Evolutionary conservation across 37 sponge, comb jelly and placozoan genomes (phyloP).

Genomic region (Lycopodina hypogea): DNA sequence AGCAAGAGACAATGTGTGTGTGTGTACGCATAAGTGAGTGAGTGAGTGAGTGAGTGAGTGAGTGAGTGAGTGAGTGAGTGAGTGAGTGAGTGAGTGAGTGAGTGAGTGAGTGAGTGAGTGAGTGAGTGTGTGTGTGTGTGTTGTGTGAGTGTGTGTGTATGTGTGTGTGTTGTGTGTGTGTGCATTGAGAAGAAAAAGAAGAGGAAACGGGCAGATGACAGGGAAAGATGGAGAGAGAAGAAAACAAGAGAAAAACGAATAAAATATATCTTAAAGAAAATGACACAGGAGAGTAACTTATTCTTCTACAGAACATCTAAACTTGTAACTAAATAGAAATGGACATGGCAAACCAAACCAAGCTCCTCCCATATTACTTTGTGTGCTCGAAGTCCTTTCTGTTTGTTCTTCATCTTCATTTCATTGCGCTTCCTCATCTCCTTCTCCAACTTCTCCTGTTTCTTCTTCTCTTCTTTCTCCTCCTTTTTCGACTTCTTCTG

Average conservation of each 20-base stretch:
- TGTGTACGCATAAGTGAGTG: too few relatives aligned
- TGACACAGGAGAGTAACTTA: neutral
- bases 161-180: too few relatives aligned
- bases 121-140: too few relatives aligned
- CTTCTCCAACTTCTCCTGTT: conserved; percentile 18
- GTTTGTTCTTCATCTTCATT: conserved; percentile 5
- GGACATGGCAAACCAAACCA: neutral
- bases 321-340: neutral
- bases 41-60: too few relatives aligned
- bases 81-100: too few relatives aligned
- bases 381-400: neutral
- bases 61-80: too few relatives aligned
- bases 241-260: neutral
- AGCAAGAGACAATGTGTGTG: too few relatives aligned
- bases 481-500: neutral
- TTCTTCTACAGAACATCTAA: neutral
- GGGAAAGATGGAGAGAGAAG: neutral
- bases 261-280: too few relatives aligned
- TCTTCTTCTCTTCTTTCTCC: conserved; percentile 28
- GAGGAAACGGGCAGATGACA: neutral
- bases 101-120: too few relatives aligned
- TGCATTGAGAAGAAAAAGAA: too few relatives aligned
- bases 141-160: too few relatives aligned
- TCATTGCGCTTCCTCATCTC: conserved; percentile 19
- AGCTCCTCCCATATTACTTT: conserved; percentile 35